A percentile compares a stretch with the other conserved stretches of the same genome.
Conservation (phyloP, 2,888 invertebrate genomes). For the Thymelicus acteon region DNA sequence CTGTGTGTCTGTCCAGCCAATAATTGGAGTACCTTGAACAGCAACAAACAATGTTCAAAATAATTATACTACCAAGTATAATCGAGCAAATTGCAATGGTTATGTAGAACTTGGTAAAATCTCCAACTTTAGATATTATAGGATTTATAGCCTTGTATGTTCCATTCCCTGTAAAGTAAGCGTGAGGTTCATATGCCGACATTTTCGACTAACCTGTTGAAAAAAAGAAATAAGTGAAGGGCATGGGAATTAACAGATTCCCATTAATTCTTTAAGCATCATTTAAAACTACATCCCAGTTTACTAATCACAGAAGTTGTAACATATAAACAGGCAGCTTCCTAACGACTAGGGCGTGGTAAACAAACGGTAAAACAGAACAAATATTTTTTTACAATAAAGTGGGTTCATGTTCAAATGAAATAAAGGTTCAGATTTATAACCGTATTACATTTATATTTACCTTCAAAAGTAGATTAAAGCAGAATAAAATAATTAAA, state of each 20-base stretch:
- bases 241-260: background rate
- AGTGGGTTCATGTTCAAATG: too few relatives aligned
- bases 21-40: constrained; percentile 92
- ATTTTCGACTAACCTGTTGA: constrained; percentile 74
- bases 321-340: background rate
- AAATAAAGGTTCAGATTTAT: too few relatives aligned
- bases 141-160: constrained; percentile 71
- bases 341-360: constrained; percentile 20
- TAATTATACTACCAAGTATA: constrained; percentile 87
- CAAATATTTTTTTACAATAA: background rate
- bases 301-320: background rate
- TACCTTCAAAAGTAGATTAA: too few relatives aligned
- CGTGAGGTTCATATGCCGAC: constrained; percentile 72
- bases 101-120: constrained; percentile 94
- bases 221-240: constrained; percentile 63
- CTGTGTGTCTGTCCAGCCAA: constrained; percentile 93
- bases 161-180: constrained; percentile 76
- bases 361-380: background rate
- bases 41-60: constrained; percentile 91
- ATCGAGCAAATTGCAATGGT: constrained; percentile 91
- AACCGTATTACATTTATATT: too few relatives aligned
- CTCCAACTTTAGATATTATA: constrained; percentile 78
- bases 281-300: background rate
- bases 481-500: too few relatives aligned
- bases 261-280: constrained; percentile 1